Evolutionary conservation across 2,888 invertebrate species (phyloP).

Genomic region (Drosophila siamana): DNA sequence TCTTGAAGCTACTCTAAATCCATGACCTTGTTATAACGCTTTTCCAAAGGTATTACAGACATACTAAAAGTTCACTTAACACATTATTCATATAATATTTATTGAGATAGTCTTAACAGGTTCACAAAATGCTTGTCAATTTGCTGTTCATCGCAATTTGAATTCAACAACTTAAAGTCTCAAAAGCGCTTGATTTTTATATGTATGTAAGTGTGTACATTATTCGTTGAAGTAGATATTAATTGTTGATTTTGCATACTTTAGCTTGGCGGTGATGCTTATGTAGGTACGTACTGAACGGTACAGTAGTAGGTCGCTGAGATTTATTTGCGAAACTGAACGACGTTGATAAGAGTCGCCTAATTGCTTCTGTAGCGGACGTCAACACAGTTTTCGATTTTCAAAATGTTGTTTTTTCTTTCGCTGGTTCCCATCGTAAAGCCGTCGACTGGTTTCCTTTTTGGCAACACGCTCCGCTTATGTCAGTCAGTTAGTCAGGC

Average conservation of each 20-base stretch:
- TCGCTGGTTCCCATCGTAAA: constrained; percentile 74
- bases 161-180: neutral
- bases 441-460: constrained; percentile 77
- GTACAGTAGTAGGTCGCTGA: constrained; percentile 59
- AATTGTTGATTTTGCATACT: constrained; percentile 43
- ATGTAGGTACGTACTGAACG: constrained; percentile 5
- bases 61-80: too few species aligned
- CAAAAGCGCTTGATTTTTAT: neutral
- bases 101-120: too few species aligned
- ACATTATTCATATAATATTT: too few species aligned
- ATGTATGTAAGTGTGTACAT: constrained; percentile 17
- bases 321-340: constrained; percentile 62
- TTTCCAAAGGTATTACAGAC: too few species aligned
- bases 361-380: constrained; percentile 74
- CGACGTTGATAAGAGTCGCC: constrained; percentile 67
- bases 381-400: constrained; percentile 70
- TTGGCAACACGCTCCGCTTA: constrained; percentile 72
- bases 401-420: constrained; percentile 45
- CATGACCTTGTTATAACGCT: too few species aligned
- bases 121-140: too few species aligned
- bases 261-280: constrained; percentile 23
- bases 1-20: neutral
- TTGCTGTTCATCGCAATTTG: too few species aligned
- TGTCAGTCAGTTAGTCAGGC: constrained; percentile 58
- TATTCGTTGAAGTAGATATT: constrained; percentile 22